These are phyloP conservation scores for Sitta carolinensis DNA, from an alignment of 2,797 vertebrate species.

Conservation along the genomic window DNA sequence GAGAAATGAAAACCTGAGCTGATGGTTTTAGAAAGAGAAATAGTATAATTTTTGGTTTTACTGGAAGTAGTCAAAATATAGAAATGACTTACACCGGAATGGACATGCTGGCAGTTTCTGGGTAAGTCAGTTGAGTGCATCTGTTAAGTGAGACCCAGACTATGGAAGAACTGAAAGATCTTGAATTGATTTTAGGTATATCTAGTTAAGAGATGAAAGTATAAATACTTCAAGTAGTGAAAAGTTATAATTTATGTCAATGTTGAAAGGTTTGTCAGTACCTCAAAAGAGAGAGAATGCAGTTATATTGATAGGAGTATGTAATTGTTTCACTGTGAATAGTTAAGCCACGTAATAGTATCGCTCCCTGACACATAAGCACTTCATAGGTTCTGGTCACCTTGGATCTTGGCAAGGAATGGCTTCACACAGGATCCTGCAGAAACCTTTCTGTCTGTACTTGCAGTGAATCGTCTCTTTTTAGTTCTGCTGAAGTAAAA, in stretches of 20 bases:
- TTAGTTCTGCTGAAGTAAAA: not conserved
- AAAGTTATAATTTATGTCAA: not conserved
- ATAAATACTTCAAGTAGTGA: not conserved
- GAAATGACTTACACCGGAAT: not conserved
- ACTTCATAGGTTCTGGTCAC: not conserved
- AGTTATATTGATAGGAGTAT: not conserved
- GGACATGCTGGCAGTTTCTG: not conserved
- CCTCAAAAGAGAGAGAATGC: not conserved
- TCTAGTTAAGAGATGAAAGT: not conserved
- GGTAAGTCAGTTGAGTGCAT: not conserved
- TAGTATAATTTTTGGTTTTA: not conserved
- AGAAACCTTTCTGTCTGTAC: not conserved
- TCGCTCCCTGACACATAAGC: fast-evolving
- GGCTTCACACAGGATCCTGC: not conserved
- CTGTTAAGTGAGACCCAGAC: not conserved
- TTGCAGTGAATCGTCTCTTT: not conserved
- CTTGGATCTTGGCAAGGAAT: not conserved
- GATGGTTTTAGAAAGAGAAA: not conserved
- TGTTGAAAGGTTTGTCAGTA: not conserved
- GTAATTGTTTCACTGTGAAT: not conserved
- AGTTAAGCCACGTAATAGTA: not conserved
- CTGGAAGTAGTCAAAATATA: not conserved
- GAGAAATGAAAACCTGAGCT: not conserved
- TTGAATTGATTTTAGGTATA: not conserved
- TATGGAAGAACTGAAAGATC: not conserved